phyloP scores from a whole-genome alignment of 1,140 invertebrate species.

The Sesamia nonagrioides region DNA sequence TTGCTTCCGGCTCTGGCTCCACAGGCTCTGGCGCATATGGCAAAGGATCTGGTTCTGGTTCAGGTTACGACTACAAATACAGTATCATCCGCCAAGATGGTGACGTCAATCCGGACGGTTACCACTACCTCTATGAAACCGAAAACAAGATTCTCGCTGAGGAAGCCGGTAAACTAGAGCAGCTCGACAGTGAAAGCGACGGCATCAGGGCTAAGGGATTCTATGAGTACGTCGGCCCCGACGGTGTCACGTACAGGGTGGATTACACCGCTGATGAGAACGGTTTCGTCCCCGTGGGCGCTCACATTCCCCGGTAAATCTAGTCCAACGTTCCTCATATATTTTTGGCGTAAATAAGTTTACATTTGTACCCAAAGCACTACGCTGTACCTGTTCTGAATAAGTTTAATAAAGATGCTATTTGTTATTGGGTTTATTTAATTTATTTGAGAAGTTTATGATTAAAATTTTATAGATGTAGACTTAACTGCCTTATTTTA shows the following conservation, averaged over 20 bases:
- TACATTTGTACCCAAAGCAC: neutral
- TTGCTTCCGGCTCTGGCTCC: constrained; percentile 1
- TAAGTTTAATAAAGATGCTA: constrained; percentile 32
- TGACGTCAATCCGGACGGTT: constrained; percentile 78
- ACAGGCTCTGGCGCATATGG: constrained; percentile 52
- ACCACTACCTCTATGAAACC: constrained; percentile 89
- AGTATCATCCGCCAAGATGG: constrained; percentile 81
- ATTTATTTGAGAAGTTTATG: neutral
- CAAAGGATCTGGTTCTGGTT: constrained; percentile 48
- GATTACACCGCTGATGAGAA: constrained; percentile 90
- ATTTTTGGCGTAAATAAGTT: neutral
- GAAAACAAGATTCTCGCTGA: constrained; percentile 89
- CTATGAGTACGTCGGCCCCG: constrained; percentile 89
- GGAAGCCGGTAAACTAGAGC: constrained; percentile 87
- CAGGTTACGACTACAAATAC: constrained; percentile 75
- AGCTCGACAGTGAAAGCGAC: constrained; percentile 84
- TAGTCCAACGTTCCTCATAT: constrained; percentile 23
- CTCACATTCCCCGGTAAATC: constrained; percentile 79
- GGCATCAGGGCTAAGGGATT: constrained; percentile 88
- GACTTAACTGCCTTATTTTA: too few relatives aligned
- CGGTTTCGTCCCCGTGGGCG: constrained; percentile 89
- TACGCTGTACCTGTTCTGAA: constrained; percentile 17
- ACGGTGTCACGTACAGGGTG: constrained; percentile 91
- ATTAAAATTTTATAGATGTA: too few relatives aligned
- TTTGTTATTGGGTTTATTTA: constrained; percentile 6